Conservation (phyloP, 2,113 vertebrate species). For the Aptenodytes patagonicus region DNA sequence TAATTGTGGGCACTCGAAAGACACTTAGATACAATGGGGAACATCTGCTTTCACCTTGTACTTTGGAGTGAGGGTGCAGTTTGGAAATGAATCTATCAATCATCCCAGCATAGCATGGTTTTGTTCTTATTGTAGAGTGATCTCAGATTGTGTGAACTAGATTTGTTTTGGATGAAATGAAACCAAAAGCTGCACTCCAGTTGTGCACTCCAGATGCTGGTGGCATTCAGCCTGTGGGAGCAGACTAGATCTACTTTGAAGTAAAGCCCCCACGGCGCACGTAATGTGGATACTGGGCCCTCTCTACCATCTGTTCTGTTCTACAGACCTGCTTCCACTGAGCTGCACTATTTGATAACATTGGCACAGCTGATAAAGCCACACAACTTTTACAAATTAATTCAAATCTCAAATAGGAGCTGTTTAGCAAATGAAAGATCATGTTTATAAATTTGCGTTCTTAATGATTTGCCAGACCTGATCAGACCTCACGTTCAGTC, state of each 20-base stretch:
- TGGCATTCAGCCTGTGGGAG: not conserved
- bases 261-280: not conserved
- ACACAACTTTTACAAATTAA: not conserved
- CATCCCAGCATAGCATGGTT: not conserved
- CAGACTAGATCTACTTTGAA: not conserved
- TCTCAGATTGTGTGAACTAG: not conserved
- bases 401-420: not conserved
- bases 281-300: not conserved
- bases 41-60: not conserved
- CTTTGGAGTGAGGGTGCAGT: not conserved
- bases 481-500: not conserved
- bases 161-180: not conserved
- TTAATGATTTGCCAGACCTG: not conserved
- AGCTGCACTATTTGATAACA: not conserved
- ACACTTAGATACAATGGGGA: not conserved
- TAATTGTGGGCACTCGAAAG: not conserved
- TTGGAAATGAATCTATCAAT: not conserved
- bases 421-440: not conserved
- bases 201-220: not conserved
- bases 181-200: not conserved
- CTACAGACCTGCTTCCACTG: not conserved
- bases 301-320: slow-evolving; percentile 18
- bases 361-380: not conserved
- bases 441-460: not conserved
- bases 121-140: not conserved